Conservation (phyloP, 2,113 vertebrate species). For the Xenopus borealis region DNA sequence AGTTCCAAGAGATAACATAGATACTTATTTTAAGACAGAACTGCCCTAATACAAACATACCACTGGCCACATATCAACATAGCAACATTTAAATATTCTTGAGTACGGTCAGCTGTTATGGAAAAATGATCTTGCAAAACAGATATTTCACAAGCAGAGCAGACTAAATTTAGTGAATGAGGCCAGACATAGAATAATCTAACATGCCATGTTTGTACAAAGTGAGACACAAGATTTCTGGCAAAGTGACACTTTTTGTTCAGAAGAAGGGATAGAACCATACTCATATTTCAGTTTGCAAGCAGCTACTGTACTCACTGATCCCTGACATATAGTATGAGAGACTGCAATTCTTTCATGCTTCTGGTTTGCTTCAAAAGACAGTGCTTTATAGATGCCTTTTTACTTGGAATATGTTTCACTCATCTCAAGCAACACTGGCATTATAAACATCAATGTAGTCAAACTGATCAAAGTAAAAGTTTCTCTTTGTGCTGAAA, state of each 20-base stretch:
- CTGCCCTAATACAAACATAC: too few species aligned
- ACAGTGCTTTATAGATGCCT: constrained; percentile 37
- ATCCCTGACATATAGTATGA: constrained; percentile 32
- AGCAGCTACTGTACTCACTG: constrained; percentile 36
- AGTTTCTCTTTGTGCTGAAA: neutral
- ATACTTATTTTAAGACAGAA: too few species aligned
- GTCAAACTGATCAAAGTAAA: constrained; percentile 32
- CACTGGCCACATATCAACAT: too few species aligned
- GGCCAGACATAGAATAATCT: neutral
- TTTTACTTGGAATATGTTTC: constrained; percentile 35
- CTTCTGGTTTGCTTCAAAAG: constrained; percentile 39
- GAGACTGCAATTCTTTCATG: constrained; percentile 32
- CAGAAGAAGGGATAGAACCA: constrained; percentile 11
- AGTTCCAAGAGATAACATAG: too few species aligned
- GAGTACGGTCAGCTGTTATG: too few species aligned
- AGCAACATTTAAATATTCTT: too few species aligned
- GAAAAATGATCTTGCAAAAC: too few species aligned
- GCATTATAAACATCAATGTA: constrained; percentile 30
- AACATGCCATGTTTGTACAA: constrained; percentile 11
- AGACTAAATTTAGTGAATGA: neutral
- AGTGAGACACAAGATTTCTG: constrained; percentile 6
- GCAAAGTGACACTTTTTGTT: constrained; percentile 17
- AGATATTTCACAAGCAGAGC: too few species aligned
- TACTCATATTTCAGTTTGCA: constrained; percentile 36
- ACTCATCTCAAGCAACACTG: constrained; percentile 23